Conservation (phyloP, 2,888 invertebrate genomes). For the Rhagium mordax region DNA sequence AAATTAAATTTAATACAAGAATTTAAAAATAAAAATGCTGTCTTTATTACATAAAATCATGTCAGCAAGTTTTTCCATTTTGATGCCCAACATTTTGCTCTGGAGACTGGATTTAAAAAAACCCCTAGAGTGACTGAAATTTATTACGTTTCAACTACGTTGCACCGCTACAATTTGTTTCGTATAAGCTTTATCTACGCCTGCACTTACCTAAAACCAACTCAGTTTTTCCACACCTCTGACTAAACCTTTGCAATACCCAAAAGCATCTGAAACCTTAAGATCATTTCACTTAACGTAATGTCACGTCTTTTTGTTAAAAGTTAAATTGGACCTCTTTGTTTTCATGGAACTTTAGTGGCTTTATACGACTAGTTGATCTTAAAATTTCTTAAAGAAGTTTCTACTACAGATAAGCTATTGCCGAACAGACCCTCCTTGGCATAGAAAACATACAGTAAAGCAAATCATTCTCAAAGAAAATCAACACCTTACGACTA, state of each 20-base stretch:
- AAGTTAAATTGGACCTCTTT: constrained; percentile 19
- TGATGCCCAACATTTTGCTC: no score
- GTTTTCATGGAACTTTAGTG: constrained; percentile 19
- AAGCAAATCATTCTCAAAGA: not conserved
- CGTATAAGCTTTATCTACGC: not conserved
- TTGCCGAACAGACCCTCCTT: not conserved
- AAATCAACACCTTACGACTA: constrained; percentile 8
- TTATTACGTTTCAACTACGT: no score
- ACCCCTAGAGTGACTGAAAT: no score
- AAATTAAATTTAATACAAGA: not conserved
- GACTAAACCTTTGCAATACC: not conserved
- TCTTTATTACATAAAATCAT: no score
- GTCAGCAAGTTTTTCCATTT: no score
- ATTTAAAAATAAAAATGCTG: not conserved
- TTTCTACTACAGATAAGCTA: not conserved
- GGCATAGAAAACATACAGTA: not conserved
- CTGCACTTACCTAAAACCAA: not conserved
- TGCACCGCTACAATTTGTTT: no score
- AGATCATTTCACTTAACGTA: not conserved
- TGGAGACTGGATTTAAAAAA: no score
- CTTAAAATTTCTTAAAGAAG: constrained; percentile 4
- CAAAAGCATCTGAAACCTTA: constrained; percentile 3
- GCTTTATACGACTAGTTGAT: not conserved
- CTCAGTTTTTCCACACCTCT: not conserved
- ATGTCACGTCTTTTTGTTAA: not conserved